Evolutionary conservation across 2,797 vertebrate genomes (phyloP), one percentile per base, ranked within the genome.

Genomic region (Numenius phaeopus): DNA sequence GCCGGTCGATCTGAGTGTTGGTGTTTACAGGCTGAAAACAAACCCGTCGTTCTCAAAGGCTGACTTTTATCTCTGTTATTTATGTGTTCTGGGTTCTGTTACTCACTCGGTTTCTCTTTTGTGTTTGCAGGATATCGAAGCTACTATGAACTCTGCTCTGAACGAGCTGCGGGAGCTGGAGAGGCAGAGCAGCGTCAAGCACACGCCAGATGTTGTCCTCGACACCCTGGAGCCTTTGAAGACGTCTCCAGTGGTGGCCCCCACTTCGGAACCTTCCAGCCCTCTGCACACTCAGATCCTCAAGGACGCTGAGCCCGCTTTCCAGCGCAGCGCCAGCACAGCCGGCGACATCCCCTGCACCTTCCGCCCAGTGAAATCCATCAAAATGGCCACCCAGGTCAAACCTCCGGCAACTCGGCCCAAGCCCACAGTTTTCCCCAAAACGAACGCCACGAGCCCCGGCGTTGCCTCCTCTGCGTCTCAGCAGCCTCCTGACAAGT

Each of bases 221-320:
- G 99, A 99, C 98, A 99, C 99, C 11, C 98, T 99, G 98, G 99
- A 99, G 98, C 99, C 99, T 81, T 98, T 99, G 92, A 99, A 99
- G 97, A 99, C 99, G 0, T 99, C 99, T 47, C 98, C 99, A 10
- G 94, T 98, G 96, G 98, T 98, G 86, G 98, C 98, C 3, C 98
- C 98, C 85, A 98, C 98, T 2, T 99, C 99, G 0, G 99, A 99
- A 96, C 99, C 99, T 50, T 99, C 99, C 97, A 99, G 99, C 94
- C 99, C 99, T 5, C 99, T 99, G 92, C 99, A 99, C 98, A 98
- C 99, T 18, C 99, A 99, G 89, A 98, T 99, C 50, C 96, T 99
- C 83, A 98, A 99, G 93, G 99, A 99, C 89, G n/a, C 97, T 9
- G 98, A 99, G 92, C 97, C 98, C 61, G 20, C 91, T 85, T 99